phyloP scores from a whole-genome alignment of 2,113 vertebrate genomes.

The Solea senegalensis region DNA sequence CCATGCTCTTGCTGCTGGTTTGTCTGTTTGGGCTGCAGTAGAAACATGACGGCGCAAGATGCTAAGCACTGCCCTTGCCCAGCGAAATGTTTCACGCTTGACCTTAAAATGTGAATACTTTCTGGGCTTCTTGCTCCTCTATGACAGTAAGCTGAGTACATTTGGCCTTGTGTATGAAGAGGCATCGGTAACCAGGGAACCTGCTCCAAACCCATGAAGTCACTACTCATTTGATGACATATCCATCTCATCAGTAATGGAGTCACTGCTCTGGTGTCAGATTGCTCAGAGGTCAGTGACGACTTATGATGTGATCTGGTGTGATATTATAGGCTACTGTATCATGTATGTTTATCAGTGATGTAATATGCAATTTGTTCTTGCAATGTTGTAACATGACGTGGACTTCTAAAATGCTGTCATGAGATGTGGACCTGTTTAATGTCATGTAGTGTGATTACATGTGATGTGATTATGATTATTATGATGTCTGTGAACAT shows the following conservation, averaged over 20 bases:
- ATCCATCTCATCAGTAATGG: background rate
- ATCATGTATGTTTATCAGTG: too few relatives aligned
- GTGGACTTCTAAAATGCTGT: background rate
- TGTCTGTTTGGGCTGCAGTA: too few relatives aligned
- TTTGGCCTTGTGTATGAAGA: slow-evolving; percentile 30
- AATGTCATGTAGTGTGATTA: background rate
- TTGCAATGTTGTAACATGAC: background rate
- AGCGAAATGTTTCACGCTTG: too few relatives aligned
- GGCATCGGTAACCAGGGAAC: slow-evolving; percentile 37
- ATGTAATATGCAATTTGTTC: too few relatives aligned
- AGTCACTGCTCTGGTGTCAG: background rate
- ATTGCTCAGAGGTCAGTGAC: slow-evolving; percentile 15
- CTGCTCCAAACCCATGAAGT: background rate
- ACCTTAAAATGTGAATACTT: too few relatives aligned
- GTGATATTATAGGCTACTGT: background rate
- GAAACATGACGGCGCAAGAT: too few relatives aligned
- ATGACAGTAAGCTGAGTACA: background rate
- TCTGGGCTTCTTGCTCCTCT: too few relatives aligned
- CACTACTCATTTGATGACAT: background rate
- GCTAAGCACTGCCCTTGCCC: too few relatives aligned
- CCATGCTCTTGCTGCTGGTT: too few relatives aligned
- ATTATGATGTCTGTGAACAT: too few relatives aligned
- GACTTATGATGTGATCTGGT: background rate
- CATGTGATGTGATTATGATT: too few relatives aligned
- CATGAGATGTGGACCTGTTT: background rate